These are phyloP conservation scores for Emydocephalus ijimae DNA, from an alignment of 2,113 vertebrate species.

Conservation along the genomic window DNA sequence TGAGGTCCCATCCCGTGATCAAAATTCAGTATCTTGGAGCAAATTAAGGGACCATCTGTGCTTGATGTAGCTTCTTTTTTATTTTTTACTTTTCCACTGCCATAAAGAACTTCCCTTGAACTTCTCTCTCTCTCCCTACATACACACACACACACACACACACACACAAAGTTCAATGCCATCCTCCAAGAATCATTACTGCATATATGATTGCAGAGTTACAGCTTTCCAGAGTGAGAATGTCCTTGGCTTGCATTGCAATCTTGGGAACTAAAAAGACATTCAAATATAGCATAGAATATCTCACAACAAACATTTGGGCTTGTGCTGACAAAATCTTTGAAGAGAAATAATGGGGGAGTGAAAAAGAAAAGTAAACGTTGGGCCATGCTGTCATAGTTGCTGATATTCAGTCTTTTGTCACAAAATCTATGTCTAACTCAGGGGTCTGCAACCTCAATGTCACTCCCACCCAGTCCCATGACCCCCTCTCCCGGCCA, in stretches of 20 bases:
- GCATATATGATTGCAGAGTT: background rate
- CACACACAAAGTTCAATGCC: background rate
- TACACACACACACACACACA: accelerated
- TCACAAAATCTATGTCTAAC: background rate
- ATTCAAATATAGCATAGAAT: background rate
- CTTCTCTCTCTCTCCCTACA: background rate
- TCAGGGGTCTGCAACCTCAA: background rate
- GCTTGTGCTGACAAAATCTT: background rate
- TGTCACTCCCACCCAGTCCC: no score
- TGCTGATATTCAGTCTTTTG: background rate
- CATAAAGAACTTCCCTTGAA: background rate
- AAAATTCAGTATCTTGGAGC: background rate
- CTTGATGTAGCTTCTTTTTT: background rate
- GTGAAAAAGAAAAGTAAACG: background rate
- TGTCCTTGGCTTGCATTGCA: background rate
- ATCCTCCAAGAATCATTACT: background rate
- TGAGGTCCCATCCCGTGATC: background rate
- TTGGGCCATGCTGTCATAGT: background rate
- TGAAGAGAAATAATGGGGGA: constrained; percentile 12
- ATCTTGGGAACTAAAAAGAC: background rate
- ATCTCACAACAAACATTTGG: background rate
- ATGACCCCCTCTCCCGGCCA: no score
- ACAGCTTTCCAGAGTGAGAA: background rate
- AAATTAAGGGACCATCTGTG: background rate
- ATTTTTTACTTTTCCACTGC: background rate